Conservation (phyloP, 2,113 vertebrate genomes). For the Anarrhichthys ocellatus region DNA sequence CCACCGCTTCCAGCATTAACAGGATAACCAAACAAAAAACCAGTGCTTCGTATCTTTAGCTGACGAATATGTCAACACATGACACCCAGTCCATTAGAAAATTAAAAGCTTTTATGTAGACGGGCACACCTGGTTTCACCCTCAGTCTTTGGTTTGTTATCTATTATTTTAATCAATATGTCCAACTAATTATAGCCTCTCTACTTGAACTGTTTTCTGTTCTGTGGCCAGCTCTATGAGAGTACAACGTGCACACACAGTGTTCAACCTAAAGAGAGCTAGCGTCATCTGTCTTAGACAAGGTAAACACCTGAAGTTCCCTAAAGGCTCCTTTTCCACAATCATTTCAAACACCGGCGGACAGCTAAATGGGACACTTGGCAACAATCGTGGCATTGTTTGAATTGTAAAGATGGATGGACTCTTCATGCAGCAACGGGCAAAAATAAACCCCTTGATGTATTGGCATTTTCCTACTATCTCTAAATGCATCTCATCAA, state of each 20-base stretch:
- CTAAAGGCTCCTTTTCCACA: slow-evolving; percentile 30
- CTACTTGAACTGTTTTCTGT: not conserved
- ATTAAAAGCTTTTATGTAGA: slow-evolving; percentile 1
- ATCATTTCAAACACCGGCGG: slow-evolving; percentile 59
- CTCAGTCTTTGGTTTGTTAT: not conserved
- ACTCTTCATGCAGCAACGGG: not conserved
- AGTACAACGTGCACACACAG: slow-evolving; percentile 1
- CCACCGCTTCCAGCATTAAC: not conserved
- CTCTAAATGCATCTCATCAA: not conserved
- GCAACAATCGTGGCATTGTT: slow-evolving; percentile 53
- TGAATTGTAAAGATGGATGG: slow-evolving; percentile 58
- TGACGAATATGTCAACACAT: not conserved
- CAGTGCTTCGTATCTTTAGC: not conserved
- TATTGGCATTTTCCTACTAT: slow-evolving; percentile 3
- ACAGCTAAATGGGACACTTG: slow-evolving; percentile 61
- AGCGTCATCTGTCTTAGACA: slow-evolving; percentile 42
- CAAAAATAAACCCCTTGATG: slow-evolving; percentile 3
- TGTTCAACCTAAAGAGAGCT: slow-evolving; percentile 9
- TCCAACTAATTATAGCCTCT: slow-evolving; percentile 2
- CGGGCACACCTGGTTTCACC: not conserved
- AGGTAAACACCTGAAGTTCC: slow-evolving; percentile 59
- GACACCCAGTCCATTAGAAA: not conserved
- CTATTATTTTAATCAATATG: not conserved
- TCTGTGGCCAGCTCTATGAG: slow-evolving; percentile 1
- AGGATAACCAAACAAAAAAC: not conserved